Percentiles rank a stretch among this genome's conserved stretches.
phyloP scores from a whole-genome alignment of 2,113 vertebrate genomes.

The Indicator maculatus region DNA sequence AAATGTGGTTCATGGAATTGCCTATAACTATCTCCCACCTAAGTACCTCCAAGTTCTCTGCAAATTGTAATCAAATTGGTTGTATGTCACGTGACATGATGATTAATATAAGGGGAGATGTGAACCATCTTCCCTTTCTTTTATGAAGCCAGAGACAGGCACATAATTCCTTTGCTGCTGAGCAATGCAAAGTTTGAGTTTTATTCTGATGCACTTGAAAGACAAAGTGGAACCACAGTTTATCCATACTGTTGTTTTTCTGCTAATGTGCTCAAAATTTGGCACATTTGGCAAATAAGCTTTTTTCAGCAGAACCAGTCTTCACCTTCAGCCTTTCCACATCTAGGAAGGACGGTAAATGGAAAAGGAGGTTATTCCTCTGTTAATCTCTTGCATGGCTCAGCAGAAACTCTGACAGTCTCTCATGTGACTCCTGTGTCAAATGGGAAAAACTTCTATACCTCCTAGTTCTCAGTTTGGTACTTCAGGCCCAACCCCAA shows the following conservation, averaged over 20 bases:
- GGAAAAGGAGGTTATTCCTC: slow-evolving; percentile 1
- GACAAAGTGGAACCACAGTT: background rate
- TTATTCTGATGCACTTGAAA: background rate
- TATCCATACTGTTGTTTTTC: background rate
- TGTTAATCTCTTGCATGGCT: background rate
- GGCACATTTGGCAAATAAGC: background rate
- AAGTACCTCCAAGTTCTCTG: background rate
- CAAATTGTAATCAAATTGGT: background rate
- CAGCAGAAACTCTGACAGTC: background rate
- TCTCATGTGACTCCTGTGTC: background rate
- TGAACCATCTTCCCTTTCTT: background rate
- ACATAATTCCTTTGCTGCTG: background rate
- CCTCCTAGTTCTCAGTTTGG: background rate
- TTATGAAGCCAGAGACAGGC: background rate
- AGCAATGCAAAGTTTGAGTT: background rate
- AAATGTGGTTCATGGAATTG: background rate
- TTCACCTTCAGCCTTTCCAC: background rate
- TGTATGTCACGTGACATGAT: background rate
- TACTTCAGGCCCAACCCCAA: background rate
- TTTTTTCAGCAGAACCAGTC: slow-evolving; percentile 28
- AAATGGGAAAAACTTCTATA: background rate
- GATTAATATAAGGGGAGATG: background rate
- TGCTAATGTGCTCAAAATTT: background rate
- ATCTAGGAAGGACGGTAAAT: background rate
- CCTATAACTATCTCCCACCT: background rate